phyloP scores from a whole-genome alignment of 2,113 vertebrate species.

The Uropsilus gracilis region DNA sequence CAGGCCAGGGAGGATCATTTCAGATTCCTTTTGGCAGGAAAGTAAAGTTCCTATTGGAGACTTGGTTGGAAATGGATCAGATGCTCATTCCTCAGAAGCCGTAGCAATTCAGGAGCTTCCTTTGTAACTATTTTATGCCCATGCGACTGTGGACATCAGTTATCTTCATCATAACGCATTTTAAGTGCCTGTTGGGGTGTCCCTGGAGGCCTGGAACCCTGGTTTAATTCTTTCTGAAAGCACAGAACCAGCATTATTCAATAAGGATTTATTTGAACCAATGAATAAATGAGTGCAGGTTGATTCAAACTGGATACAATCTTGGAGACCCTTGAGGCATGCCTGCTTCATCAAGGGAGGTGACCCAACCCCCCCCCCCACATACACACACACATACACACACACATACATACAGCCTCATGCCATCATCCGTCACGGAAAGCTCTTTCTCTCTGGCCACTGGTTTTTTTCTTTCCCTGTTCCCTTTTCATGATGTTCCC shows the following conservation, averaged over 20 bases:
- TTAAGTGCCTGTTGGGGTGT: background rate
- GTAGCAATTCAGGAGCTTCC: background rate
- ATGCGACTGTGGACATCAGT: background rate
- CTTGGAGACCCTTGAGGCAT: background rate
- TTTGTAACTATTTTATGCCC: background rate
- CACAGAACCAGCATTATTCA: background rate
- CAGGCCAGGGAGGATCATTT: background rate
- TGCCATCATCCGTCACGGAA: background rate
- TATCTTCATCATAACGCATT: background rate
- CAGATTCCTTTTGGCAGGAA: background rate
- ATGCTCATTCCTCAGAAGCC: background rate
- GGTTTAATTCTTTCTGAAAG: background rate
- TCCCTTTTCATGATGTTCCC: background rate
- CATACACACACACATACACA: too few relatives aligned
- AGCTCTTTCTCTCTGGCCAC: background rate
- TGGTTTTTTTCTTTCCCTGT: background rate
- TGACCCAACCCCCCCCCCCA: background rate
- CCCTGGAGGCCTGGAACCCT: background rate
- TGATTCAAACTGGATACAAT: background rate
- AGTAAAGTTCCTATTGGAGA: background rate
- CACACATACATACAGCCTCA: background rate
- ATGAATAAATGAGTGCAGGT: background rate
- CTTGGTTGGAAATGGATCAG: background rate
- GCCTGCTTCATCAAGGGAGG: background rate
- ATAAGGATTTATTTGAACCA: background rate